Evolutionary conservation across 2,113 vertebrate genomes (phyloP).

Genomic region (Hippoglossus stenolepis): DNA sequence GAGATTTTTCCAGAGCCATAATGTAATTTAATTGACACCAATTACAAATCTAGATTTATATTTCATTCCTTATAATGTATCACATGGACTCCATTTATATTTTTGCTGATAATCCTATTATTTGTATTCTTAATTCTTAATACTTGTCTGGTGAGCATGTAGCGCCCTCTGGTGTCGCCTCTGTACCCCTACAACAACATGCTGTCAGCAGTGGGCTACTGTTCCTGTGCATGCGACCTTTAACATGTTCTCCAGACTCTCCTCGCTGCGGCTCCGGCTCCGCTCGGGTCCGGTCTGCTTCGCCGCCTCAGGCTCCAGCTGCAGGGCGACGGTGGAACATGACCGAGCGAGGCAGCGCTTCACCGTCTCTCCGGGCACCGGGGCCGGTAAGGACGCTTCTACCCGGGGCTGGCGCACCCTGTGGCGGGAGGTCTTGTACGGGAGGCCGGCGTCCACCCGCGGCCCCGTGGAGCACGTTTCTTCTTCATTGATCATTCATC

Average conservation of each 20-base stretch:
- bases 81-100: too few relatives aligned
- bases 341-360: constrained; percentile 74
- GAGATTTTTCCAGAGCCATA: too few relatives aligned
- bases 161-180: constrained; percentile 26
- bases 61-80: too few relatives aligned
- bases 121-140: neutral
- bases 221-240: constrained; percentile 18
- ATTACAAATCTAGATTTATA: too few relatives aligned
- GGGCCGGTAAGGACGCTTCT: constrained; percentile 55
- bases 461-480: constrained; percentile 17
- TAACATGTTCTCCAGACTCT: constrained; percentile 29
- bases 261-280: neutral
- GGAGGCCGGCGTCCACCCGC: constrained; percentile 17
- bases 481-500: too few relatives aligned
- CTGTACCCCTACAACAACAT: neutral
- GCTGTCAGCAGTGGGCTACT: fast-evolving
- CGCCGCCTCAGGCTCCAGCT: neutral
- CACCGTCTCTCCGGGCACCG: constrained; percentile 54
- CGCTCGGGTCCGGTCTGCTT: neutral
- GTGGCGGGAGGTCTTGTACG: fast-evolving
- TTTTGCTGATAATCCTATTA: too few relatives aligned
- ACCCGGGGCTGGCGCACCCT: neutral
- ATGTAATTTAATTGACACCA: too few relatives aligned
- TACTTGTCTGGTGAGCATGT: neutral
- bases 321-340: constrained; percentile 62